Percentiles rank a stretch among this genome's conserved stretches.
Conservation (phyloP, 2,113 vertebrate genomes). For the Phyllostomus discolor region DNA sequence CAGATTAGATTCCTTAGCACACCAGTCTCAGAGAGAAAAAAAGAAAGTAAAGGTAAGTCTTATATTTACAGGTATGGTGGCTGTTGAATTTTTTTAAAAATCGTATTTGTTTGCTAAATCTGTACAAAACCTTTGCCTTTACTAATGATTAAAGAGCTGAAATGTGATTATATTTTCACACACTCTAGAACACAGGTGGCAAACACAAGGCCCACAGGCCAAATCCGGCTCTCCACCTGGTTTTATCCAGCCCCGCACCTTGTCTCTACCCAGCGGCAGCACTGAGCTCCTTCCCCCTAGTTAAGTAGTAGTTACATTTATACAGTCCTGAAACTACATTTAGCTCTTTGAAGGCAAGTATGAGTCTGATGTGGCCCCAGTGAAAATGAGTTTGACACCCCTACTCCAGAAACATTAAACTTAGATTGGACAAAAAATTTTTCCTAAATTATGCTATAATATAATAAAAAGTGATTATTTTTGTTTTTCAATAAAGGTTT, state of each 20-base stretch:
- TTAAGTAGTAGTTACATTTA: no score
- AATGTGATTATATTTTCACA: conserved; percentile 9
- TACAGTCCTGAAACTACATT: no score
- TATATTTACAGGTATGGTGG: background rate
- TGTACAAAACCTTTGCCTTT: background rate
- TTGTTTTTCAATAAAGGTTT: background rate
- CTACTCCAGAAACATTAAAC: conserved; percentile 24
- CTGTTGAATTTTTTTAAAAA: conserved; percentile 9
- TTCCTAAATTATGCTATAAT: conserved; percentile 41
- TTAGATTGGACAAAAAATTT: background rate
- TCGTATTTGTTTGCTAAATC: background rate
- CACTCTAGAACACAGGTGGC: background rate
- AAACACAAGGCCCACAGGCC: no score
- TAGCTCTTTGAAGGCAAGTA: no score
- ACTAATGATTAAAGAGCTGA: conserved; percentile 1
- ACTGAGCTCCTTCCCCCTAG: no score
- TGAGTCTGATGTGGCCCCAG: no score
- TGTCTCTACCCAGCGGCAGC: no score
- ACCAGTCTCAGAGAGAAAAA: conserved; percentile 52
- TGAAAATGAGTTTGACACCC: no score
- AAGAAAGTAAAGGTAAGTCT: conserved; percentile 77
- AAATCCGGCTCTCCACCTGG: no score
- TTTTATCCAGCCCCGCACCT: no score
- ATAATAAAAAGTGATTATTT: conserved; percentile 24
- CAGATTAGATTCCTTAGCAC: background rate